Percentiles rank a stretch among this genome's conserved stretches.
These are phyloP conservation scores for Phacellophora camtschatica DNA, from an alignment of 30 jellyfish, hydroid and myxozoan genomes.

Conservation along the genomic window DNA sequence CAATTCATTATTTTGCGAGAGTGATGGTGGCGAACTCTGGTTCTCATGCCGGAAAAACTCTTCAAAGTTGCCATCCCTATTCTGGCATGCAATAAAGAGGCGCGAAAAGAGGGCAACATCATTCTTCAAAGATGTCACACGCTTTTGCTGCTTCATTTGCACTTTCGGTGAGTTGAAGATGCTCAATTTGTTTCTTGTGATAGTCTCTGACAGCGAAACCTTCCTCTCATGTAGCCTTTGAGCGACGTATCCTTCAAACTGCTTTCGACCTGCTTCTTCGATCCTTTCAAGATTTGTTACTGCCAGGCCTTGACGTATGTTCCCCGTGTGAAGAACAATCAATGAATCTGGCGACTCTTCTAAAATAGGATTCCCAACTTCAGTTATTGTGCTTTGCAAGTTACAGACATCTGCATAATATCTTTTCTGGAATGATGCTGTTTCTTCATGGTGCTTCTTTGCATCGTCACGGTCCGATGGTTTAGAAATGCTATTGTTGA, in stretches of 20 bases:
- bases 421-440: conserved; percentile 27
- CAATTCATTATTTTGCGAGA: conserved; percentile 32
- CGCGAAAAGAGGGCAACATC: conserved; percentile 69
- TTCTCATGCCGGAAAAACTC: conserved; percentile 70
- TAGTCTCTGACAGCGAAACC: conserved; percentile 48
- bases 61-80: conserved; percentile 67
- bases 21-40: conserved; percentile 57
- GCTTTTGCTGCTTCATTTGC: conserved; percentile 21
- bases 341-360: conserved; percentile 35
- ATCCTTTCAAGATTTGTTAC: conserved; percentile 13
- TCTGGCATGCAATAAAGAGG: conserved; percentile 77
- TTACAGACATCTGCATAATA: not conserved
- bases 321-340: conserved; percentile 17
- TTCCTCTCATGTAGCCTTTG: conserved; percentile 1
- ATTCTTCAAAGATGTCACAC: conserved; percentile 31
- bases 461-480: conserved; percentile 20
- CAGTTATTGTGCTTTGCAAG: conserved; percentile 12
- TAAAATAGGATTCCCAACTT: conserved; percentile 55
- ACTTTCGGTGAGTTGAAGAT: conserved; percentile 15
- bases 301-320: conserved; percentile 13
- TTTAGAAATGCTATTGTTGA: conserved; percentile 25
- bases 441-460: conserved; percentile 36
- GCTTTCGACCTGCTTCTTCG: conserved; percentile 62
- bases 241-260: conserved; percentile 24
- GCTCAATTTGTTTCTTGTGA: conserved; percentile 45